Conservation (phyloP, 2,888 invertebrate species). For the Rhogogaster chlorosoma region DNA sequence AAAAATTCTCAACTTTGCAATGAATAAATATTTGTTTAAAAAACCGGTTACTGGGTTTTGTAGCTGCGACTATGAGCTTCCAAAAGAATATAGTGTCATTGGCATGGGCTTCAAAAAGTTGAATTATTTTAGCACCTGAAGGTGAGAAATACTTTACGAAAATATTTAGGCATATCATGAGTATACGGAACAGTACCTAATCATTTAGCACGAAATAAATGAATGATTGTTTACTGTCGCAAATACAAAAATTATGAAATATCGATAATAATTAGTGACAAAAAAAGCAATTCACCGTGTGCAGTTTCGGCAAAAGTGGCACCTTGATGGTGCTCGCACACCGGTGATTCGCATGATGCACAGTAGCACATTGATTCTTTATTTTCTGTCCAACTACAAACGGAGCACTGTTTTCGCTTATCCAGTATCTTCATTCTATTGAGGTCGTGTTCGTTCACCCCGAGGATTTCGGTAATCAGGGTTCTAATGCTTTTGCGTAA, state of each 20-base stretch:
- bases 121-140: conserved; percentile 54
- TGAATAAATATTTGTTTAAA: conserved; percentile 51
- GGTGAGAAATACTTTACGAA: conserved; percentile 52
- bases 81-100: conserved; percentile 52
- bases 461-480: background rate
- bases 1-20: conserved; percentile 51
- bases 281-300: background rate
- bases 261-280: background rate
- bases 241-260: conserved; percentile 14
- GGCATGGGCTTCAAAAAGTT: conserved; percentile 51
- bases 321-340: background rate
- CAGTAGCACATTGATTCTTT: background rate
- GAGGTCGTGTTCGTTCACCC: background rate
- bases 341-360: background rate
- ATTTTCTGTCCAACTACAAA: background rate
- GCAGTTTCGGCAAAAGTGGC: background rate
- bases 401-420: conserved; percentile 24
- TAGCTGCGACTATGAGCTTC: conserved; percentile 52
- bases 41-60: conserved; percentile 49
- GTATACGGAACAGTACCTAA: conserved; percentile 43
- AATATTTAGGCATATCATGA: conserved; percentile 46
- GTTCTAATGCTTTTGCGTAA: conserved; percentile 24
- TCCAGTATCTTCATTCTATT: conserved; percentile 8
- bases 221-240: conserved; percentile 48
- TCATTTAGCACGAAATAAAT: conserved; percentile 47